A percentile compares a stretch with the other conserved stretches of the same genome.
Conservation (phyloP, 1,140 invertebrate species). For the Cyphomyrmex costatus region DNA sequence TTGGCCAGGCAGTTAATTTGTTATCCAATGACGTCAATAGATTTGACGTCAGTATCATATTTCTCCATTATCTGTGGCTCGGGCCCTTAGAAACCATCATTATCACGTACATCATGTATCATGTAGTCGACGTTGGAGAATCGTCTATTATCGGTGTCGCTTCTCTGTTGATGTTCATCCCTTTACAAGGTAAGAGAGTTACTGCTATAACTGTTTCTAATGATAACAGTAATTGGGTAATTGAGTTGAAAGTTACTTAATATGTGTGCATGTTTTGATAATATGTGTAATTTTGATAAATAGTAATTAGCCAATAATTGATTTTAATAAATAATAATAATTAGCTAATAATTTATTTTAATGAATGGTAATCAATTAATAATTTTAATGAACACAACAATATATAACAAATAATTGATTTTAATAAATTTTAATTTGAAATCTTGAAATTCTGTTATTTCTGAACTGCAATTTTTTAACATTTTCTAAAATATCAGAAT, state of each 20-base stretch:
- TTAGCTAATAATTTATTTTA: neutral
- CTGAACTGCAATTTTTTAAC: neutral
- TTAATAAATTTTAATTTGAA: neutral
- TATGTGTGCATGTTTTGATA: too few relatives aligned
- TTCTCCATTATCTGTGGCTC: slow-evolving; percentile 90
- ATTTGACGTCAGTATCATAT: slow-evolving; percentile 90
- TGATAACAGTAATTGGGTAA: neutral
- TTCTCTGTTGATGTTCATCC: slow-evolving; percentile 93
- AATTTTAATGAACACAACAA: neutral
- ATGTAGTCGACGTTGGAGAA: slow-evolving; percentile 88
- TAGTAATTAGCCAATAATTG: neutral
- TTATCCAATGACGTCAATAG: slow-evolving; percentile 94
- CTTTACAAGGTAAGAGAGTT: slow-evolving; percentile 91
- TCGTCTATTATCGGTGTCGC: slow-evolving; percentile 92
- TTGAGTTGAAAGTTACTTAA: neutral
- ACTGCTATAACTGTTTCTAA: neutral
- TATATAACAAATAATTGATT: neutral
- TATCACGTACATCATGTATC: slow-evolving; percentile 92
- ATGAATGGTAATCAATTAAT: neutral
- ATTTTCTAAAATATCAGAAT: neutral
- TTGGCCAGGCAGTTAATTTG: slow-evolving; percentile 95
- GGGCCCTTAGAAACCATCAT: slow-evolving; percentile 93
- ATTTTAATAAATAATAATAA: slow-evolving; percentile 15
- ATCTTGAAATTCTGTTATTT: neutral
- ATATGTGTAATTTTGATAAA: too few relatives aligned